Conservation (phyloP, 2,888 invertebrate genomes). For the Abrostola triplasia region DNA sequence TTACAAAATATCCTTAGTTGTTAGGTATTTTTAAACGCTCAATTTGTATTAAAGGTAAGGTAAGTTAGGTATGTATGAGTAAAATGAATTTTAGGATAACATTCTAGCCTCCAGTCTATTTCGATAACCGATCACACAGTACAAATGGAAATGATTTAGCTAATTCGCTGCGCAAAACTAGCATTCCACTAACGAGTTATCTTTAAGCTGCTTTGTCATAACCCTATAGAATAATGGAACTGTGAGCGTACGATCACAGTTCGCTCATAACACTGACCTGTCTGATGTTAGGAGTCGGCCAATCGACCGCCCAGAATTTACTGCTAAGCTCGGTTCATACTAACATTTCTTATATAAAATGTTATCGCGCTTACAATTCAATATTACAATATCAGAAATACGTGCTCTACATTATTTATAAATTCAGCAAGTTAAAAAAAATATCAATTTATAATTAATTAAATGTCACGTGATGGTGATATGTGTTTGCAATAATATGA, state of each 20-base stretch:
- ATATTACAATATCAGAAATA: no score
- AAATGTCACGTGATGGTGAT: no score
- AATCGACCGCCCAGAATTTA: slow-evolving; percentile 26
- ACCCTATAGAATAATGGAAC: slow-evolving; percentile 70
- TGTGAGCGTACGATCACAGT: slow-evolving; percentile 65
- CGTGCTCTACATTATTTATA: no score
- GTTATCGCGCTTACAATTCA: no score
- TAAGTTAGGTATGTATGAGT: no score
- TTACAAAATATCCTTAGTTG: no score
- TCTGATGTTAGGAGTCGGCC: slow-evolving; percentile 32
- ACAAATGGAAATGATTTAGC: slow-evolving; percentile 52
- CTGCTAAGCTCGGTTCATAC: slow-evolving; percentile 3
- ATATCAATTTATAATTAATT: no score
- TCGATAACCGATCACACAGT: slow-evolving; percentile 22
- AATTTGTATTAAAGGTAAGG: no score
- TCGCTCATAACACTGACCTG: slow-evolving; percentile 65
- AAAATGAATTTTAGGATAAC: slow-evolving; percentile 1
- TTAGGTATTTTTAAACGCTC: no score
- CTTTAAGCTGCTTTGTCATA: slow-evolving; percentile 84
- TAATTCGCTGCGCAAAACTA: slow-evolving; percentile 59
- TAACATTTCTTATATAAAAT: not conserved
- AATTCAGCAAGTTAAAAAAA: no score
- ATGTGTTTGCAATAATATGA: no score
- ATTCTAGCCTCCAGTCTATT: slow-evolving; percentile 1
- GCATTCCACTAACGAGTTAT: slow-evolving; percentile 75